A percentile compares a stretch with the other conserved stretches of the same genome.
Conservation (phyloP, 2,113 vertebrate genomes). For the Microcebus ravelobensis region DNA sequence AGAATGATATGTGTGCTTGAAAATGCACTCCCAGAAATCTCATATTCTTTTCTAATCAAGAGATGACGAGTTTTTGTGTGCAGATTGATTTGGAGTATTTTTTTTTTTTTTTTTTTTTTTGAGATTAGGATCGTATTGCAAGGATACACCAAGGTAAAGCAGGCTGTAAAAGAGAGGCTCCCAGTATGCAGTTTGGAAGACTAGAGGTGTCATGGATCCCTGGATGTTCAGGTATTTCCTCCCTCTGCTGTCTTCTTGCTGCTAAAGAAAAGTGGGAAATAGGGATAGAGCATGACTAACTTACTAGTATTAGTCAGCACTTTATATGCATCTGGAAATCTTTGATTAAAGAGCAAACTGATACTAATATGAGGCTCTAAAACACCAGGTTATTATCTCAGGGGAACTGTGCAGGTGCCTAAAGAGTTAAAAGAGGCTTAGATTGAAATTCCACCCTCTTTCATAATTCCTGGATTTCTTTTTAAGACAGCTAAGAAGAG, state of each 20-base stretch:
- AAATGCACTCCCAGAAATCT: neutral
- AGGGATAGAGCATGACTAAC: neutral
- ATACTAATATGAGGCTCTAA: neutral
- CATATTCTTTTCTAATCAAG: neutral
- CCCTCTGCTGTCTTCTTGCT: neutral
- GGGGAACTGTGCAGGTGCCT: neutral
- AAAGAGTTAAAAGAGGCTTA: neutral
- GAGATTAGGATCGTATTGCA: neutral
- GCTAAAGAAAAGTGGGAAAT: neutral
- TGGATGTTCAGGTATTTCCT: neutral
- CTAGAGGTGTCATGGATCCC: neutral
- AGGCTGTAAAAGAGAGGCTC: neutral
- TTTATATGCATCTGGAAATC: neutral
- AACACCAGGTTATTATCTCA: neutral
- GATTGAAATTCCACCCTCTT: neutral
- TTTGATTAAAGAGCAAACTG: neutral
- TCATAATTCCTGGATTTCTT: constrained; percentile 38
- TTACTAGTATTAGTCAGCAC: neutral
- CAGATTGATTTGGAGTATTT: neutral
- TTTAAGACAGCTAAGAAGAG: constrained; percentile 18
- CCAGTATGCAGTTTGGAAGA: neutral
- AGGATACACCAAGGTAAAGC: neutral
- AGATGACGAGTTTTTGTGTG: neutral
- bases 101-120: neutral
- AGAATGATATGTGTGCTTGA: neutral